Evolutionary conservation across 2,113 vertebrate species (phyloP).

Genomic region (Eudyptes chrysolophus): DNA sequence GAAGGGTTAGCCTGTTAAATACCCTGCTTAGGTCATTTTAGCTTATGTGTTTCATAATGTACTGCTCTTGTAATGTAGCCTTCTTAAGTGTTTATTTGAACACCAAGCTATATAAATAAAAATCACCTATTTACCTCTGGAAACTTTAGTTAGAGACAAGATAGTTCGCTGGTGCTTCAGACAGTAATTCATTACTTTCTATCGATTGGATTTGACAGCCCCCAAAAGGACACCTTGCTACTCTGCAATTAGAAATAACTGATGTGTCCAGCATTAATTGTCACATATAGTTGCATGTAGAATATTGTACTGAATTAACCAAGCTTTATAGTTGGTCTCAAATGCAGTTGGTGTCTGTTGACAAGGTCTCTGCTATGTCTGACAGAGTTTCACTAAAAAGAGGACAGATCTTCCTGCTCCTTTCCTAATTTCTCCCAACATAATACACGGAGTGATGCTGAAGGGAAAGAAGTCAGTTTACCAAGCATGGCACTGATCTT

Average conservation of each 20-base stretch:
- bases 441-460: neutral
- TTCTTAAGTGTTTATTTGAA: neutral
- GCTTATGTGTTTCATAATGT: neutral
- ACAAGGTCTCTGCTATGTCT: neutral
- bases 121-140: neutral
- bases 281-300: neutral
- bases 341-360: neutral
- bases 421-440: neutral
- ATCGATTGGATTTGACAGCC: neutral
- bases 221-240: neutral
- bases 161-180: neutral
- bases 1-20: neutral
- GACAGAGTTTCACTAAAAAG: neutral
- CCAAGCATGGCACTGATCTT: neutral
- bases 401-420: neutral
- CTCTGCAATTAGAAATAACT: slow-evolving; percentile 7
- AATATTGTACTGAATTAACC: neutral
- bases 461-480: neutral
- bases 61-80: neutral
- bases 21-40: neutral
- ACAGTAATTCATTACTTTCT: neutral
- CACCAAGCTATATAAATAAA: neutral
- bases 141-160: neutral
- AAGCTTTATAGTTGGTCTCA: neutral
- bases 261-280: neutral